Conservation (phyloP, 1,140 invertebrate genomes). For the Drosophila nigrodunni region DNA sequence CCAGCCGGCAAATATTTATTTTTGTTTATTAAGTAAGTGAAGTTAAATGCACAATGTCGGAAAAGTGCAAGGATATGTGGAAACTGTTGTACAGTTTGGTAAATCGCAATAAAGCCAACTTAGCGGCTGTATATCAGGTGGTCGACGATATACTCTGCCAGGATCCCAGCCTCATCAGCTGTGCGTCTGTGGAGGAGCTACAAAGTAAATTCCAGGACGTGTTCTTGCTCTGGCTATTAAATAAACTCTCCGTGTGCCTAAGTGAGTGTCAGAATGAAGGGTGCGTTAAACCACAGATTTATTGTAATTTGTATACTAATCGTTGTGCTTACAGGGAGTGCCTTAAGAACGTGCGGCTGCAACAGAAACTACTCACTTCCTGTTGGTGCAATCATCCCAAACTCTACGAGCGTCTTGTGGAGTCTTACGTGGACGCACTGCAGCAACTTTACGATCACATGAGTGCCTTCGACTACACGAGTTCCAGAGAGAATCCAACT, state of each 20-base stretch:
- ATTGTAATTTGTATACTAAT: not conserved
- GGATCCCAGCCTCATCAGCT: slow-evolving; percentile 75
- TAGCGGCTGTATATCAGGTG: slow-evolving; percentile 65
- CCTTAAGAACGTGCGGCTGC: slow-evolving; percentile 59
- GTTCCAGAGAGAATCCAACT: not conserved
- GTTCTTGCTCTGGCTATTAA: slow-evolving; percentile 73
- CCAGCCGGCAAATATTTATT: slow-evolving; percentile 15
- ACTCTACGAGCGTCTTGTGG: slow-evolving; percentile 56
- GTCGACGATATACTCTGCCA: slow-evolving; percentile 78
- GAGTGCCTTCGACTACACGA: slow-evolving; percentile 38
- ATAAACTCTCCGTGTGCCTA: slow-evolving; percentile 64
- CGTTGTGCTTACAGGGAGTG: slow-evolving; percentile 37
- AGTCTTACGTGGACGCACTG: slow-evolving; percentile 64
- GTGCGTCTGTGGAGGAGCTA: slow-evolving; percentile 55
- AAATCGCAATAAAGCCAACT: slow-evolving; percentile 57
- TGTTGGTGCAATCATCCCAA: slow-evolving; percentile 71
- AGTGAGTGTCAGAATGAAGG: slow-evolving; percentile 37
- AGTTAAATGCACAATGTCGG: slow-evolving; percentile 55
- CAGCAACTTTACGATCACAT: slow-evolving; percentile 51
- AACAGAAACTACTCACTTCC: slow-evolving; percentile 68
- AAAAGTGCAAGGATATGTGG: slow-evolving; percentile 77
- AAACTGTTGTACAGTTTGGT: slow-evolving; percentile 74
- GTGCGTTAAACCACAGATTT: slow-evolving; percentile 16
- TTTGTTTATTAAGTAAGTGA: not conserved
- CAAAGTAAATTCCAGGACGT: slow-evolving; percentile 69